Evolutionary conservation across 2,797 vertebrate species (phyloP).

Genomic region (Sebastes aleutianus): DNA sequence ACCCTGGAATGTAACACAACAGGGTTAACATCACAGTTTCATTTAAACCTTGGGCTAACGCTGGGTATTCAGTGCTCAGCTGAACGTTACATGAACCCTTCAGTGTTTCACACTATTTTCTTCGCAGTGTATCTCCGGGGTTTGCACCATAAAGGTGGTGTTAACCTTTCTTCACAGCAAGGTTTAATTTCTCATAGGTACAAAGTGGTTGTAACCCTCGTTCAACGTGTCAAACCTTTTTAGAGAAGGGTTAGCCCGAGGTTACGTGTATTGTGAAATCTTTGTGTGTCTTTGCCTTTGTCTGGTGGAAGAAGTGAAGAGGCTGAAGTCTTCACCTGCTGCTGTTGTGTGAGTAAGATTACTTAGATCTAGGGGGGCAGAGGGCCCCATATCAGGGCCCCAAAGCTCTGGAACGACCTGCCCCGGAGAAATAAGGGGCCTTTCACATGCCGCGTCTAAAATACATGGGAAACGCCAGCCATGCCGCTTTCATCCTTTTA

Average conservation of each 20-base stretch:
- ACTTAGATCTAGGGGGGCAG: not conserved
- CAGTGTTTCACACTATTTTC: not conserved
- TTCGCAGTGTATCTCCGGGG: not conserved
- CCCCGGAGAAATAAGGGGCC: not conserved
- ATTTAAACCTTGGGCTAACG: not conserved
- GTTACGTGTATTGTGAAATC: not conserved
- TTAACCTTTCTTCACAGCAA: constrained; percentile 18
- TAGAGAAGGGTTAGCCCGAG: constrained; percentile 21
- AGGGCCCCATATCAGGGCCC: not conserved
- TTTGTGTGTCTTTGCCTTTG: not conserved
- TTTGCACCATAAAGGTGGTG: not conserved
- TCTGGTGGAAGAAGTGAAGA: not conserved
- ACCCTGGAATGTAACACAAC: not conserved
- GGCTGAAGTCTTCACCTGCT: not conserved
- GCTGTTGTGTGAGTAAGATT: not conserved
- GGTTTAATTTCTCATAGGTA: not conserved
- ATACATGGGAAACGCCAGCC: accelerated
- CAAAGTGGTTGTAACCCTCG: not conserved
- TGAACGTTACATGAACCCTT: not conserved
- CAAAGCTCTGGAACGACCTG: not conserved
- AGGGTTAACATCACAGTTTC: not conserved
- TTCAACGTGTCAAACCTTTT: constrained; percentile 5
- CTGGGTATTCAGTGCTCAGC: not conserved
- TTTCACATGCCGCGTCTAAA: too few species aligned
- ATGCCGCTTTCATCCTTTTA: too few species aligned